Percentiles rank a stretch among this genome's conserved stretches.
Conservation (phyloP, 2,797 vertebrate genomes). For the Menidia menidia region DNA sequence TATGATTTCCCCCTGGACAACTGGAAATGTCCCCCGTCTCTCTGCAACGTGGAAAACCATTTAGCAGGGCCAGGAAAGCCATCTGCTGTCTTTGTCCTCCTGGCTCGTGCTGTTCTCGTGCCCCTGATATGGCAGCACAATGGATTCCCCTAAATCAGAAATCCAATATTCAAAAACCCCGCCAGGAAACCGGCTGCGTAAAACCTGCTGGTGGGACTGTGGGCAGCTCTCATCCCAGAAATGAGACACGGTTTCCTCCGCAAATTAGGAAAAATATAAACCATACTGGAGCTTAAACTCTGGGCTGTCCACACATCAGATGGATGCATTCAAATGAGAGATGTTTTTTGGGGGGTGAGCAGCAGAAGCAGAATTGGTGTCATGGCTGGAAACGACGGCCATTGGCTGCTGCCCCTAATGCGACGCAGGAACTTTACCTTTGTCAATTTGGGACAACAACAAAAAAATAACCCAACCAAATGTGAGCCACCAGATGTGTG, state of each 20-base stretch:
- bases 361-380: background rate
- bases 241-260: no score
- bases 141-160: conserved; percentile 40
- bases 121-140: conserved; percentile 71
- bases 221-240: background rate
- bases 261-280: background rate
- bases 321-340: background rate
- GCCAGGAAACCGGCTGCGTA: conserved; percentile 47
- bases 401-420: conserved; percentile 50
- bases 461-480: conserved; percentile 45
- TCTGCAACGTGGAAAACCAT: conserved; percentile 61
- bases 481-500: conserved; percentile 77
- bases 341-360: background rate
- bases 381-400: conserved; percentile 25
- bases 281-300: background rate
- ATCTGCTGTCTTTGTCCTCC: conserved; percentile 83
- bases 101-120: conserved; percentile 87
- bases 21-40: conserved; percentile 57
- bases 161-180: conserved; percentile 73
- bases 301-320: background rate
- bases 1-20: conserved; percentile 45
- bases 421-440: conserved; percentile 62
- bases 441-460: conserved; percentile 36
- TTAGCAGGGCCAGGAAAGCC: conserved; percentile 69
- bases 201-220: background rate